Base-by-base conservation (phyloP, 2,888 invertebrate genomes). In the Pollenia amentaria region DNA sequence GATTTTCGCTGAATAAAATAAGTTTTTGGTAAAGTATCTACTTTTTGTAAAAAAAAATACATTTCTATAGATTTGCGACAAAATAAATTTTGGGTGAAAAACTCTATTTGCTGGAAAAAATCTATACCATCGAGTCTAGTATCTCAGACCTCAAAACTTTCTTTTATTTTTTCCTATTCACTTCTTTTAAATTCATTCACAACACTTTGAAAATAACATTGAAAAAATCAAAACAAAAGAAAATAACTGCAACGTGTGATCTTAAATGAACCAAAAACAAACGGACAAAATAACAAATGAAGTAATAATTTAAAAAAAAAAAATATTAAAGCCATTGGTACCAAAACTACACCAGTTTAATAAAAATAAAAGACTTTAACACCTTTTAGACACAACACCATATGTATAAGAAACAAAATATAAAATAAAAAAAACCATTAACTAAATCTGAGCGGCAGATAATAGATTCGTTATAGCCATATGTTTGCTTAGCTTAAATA, bases 311-410 rank as follows among this genome's bases (percentile, higher is more conserved):
- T 73, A 62, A 14, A 38, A n/a, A 51, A 62, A 53, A 14, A 57
- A 62, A n/a, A n/a, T n/a, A n/a, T 60, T 44, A 76, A 29, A 67
- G 64, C 81, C 81, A 77, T 21, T 77, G 83, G 88, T 84, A 89
- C 86, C 75, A 40, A 73, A 2, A 21, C 46, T 73, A 69, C 21
- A 62, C 16, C 51, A 55, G 46, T 65, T 62, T 51, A 42, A 44
- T 62, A 18, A 40, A 80, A 85, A 29, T 29, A 29, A 29, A 88
- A 88, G 88, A 88, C 85, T 84, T 73, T 76, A 75, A 83, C 82
- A 87, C 88, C 89, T 91, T 89, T 85, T 76, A 84, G 16, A 57
- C 48, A 64, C 55, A 69, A 78, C 53, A 62, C 42, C 11, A 67
- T 16, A 29, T 55, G 55, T 48, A 67, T 64, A n/a, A 65, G 42